Base-by-base conservation (phyloP, 2,113 vertebrate genomes). In the Apteryx owenii region DNA sequence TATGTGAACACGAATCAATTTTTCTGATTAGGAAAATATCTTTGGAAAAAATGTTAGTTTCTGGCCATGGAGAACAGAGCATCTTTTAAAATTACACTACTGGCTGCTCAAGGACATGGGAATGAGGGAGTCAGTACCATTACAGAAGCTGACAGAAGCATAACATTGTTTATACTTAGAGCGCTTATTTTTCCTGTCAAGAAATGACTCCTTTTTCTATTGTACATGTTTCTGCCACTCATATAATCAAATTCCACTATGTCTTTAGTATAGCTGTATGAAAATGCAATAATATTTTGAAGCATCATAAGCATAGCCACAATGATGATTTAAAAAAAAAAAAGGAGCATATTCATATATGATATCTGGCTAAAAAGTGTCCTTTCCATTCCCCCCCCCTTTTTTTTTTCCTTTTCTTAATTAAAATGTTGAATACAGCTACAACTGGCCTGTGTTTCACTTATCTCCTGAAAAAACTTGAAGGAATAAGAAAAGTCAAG, bases 1-100 rank as follows among this genome's bases (percentile, higher is more conserved):
- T 68, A 95, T 81, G 46, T 81, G 81, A 95, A 76, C 64, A 81
- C 70, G 40, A 91, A 95, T 94, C 92, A 85, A 38, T 93, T 81
- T 62, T 6, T 73, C 56, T 66, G 48, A 72, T 56, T 28, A 94
- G 20, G 0, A 3, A 96, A 93, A 90, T 88, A 85, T 7, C 38
- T 78, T 83, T 36, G 56, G 19, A 62, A 69, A 60, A 88, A 61
- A 61, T 33, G 4, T 44, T n/a, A 54, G 7, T 50, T 81, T 82
- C 62, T 38, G 11, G 4, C 36, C 76, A 17, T 4, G 2, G 18
- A 36, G 58, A 81, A 71, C 28, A 76, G 5, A 88, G 1, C 12
- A 65, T 75, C 42, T 81, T 77, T 85, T 61, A 48, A 85, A 85
- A 60, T 53, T 7, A 64, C 12, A 12, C 33, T 44, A 23, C 28